Percentiles rank a stretch among this genome's conserved stretches.
Evolutionary conservation across 2,113 vertebrate species (phyloP).

Genomic region (Eonycteris spelaea): DNA sequence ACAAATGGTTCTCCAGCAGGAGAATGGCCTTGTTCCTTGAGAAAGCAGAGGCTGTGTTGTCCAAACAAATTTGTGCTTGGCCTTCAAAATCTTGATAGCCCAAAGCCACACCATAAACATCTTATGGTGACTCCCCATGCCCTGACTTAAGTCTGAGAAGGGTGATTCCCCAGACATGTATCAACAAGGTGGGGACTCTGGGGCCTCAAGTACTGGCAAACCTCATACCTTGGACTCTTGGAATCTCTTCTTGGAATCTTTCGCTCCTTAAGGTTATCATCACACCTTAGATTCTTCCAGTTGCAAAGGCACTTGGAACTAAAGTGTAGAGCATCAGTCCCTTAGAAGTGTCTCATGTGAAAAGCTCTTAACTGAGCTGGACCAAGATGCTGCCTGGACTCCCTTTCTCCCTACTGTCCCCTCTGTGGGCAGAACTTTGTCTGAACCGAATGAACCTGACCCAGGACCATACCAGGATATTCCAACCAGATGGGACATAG

Average conservation of each 20-base stretch:
- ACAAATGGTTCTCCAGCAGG: neutral
- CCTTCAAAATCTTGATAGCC: neutral
- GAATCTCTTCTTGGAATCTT: neutral
- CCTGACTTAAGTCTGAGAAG: neutral
- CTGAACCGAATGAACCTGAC: neutral
- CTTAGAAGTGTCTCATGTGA: neutral
- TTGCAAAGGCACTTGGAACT: neutral
- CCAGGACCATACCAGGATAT: neutral
- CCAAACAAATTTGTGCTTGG: accelerated
- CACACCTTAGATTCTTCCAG: neutral
- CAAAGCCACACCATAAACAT: neutral
- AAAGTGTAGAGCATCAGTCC: neutral
- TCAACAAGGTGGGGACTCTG: too few relatives aligned
- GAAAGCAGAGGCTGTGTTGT: neutral
- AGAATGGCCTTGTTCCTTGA: neutral
- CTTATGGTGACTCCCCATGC: neutral
- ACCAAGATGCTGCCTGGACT: neutral
- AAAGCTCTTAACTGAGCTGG: neutral
- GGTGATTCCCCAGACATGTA: too few relatives aligned
- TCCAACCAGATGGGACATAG: neutral
- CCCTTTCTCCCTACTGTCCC: neutral
- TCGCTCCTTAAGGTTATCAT: neutral
- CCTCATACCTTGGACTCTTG: neutral
- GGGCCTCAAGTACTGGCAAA: too few relatives aligned
- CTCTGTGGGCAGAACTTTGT: neutral